Base-by-base conservation (phyloP, 1,140 invertebrate species). In the Oedothorax gibbosus region DNA sequence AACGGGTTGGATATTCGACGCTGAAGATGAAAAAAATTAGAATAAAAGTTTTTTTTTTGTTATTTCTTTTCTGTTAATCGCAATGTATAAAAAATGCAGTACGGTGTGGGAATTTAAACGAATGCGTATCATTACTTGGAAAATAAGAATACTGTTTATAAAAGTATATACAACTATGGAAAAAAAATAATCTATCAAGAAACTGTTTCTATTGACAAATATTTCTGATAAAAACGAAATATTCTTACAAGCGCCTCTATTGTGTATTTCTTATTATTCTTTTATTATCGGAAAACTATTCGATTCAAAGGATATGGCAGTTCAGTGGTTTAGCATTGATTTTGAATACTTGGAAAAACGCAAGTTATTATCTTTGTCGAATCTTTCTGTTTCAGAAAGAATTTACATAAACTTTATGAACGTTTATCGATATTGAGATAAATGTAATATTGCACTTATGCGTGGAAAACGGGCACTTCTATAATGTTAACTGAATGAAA, bases 231-330 rank as follows among this genome's bases (percentile, higher is more conserved):
- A 66, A 10, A 49, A 20, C 14, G 9, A 65, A 65, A 65, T 53
- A n/a, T 21, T 18, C 18, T 64, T 57, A 18, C 49, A 11, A 35
- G 62, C 49, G 35, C 65, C 15, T 68, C 11, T 49, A 20, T 21
- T 54, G 15, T 14, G 51, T 50, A 64, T 77, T 77, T 64, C 15
- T 64, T 77, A 64, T 49, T n/a, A 77, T 50, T 77, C 57, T 64
- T 15, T 56, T 79, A 56, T 79, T 79, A 79, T 79, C 68, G 77
- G 62, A 79, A 79, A 79, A 62, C 77, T 68, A 79, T 79, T 79
- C 51, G n/a, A 50, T 50, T 77, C n/a, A 4, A 20, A 35, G 65
- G 15, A 50, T 15, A 10, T 21, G 10, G 56, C 62, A 51, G 50
- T 7, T 11, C 11, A 21, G 53, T n/a, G 49, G n/a, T 14, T 20